Evolutionary conservation across 2,113 vertebrate species (phyloP), one percentile per base, ranked within the genome.

Genomic region (Enhydra lutris): DNA sequence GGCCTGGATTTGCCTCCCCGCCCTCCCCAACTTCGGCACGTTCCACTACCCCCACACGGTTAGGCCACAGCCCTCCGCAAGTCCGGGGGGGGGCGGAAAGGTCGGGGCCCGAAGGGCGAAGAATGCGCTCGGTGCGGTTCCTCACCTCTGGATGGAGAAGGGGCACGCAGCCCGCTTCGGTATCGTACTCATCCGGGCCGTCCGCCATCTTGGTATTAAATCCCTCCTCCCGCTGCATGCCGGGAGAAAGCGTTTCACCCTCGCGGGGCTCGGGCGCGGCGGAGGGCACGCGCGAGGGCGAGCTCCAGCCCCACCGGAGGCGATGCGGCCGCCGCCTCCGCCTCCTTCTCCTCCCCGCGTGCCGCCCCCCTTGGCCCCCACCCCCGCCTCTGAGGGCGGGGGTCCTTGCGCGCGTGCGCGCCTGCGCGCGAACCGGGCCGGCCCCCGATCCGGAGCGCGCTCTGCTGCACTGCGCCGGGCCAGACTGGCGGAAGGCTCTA

Each of bases 131-230:
- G 29, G 45, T 18, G 45, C 79, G 9, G 31, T 1, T 13, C n/a
- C 99, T 97, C 99, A 99, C 99, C 99, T 99, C 99, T 0, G 99
- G 99, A 97, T 99, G 99, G 97, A 99, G 99, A 98, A 99, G 99
- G 97, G 99, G 99, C 98, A 99, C 99, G 95, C 99, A 99, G 79
- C 99, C 99, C 98, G 99, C 99, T 97, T 99, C 99, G 98, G 99
- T 99, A 98, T 99, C 99, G 98, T 99, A 99, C 98, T 99, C 99
- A 97, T 99, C 99, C 98, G 99, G 99, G 98, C 99, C 99, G 98
- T 99, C 99, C 98, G 99, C 99, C 99, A 99, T 99, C 99, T 99
- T 99, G 99, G 99, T 99, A 98, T 98, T 98, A 99, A 98, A 98
- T 97, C 98, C 98, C 99, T 99, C 99, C 98, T 96, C 99, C 98